Evolutionary conservation across 2,888 invertebrate genomes (phyloP), one percentile per base, ranked within the genome.

Genomic region (Synergus japonicus): DNA sequence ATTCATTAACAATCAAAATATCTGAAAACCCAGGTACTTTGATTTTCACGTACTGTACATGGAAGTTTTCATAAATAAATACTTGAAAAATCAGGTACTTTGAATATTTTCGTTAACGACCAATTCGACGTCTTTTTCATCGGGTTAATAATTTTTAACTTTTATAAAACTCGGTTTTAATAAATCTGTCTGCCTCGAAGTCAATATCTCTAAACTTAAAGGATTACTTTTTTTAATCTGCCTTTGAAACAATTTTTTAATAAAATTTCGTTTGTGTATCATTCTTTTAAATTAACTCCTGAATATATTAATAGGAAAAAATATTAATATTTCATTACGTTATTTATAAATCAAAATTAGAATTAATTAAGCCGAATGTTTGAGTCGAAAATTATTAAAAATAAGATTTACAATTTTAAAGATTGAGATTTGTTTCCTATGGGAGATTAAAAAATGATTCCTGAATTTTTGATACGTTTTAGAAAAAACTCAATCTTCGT

Each of bases 401-500:
- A 12, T 58, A 7, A 18, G 18, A 58, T 15, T 15, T n/a, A n/a
- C 0, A 4, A 18, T 60, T 60, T 9, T 9, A 4, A 65, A 65
- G 37, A 37, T 37, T 37, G 37, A 43, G 10, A 18, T 41, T 73
- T 73, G 9, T 54, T 54, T 37, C 22, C 49, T 15, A 37, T 29
- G 49, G 54, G 37, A 54, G 37, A 54, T 37, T 73, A 10, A 54
- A 49, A 69, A 73, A 73, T 37, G 3, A 29, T 22, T 73, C 37
- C 29, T 13, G 49, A 9, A 73, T 9, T 73, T 73, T 73, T 73
- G 15, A 73, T 73, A 73, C 73, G 54, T 73, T 73, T 73, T 73
- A 73, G 54, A 73, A 15, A 73, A 73, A 22, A 73, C 49, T 54
- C 49, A 73, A 37, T 22, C 41, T 49, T 54, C 54, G 41, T 73